Conservation (phyloP, 2,113 vertebrate genomes). For the Heptranchias perlo region DNA sequence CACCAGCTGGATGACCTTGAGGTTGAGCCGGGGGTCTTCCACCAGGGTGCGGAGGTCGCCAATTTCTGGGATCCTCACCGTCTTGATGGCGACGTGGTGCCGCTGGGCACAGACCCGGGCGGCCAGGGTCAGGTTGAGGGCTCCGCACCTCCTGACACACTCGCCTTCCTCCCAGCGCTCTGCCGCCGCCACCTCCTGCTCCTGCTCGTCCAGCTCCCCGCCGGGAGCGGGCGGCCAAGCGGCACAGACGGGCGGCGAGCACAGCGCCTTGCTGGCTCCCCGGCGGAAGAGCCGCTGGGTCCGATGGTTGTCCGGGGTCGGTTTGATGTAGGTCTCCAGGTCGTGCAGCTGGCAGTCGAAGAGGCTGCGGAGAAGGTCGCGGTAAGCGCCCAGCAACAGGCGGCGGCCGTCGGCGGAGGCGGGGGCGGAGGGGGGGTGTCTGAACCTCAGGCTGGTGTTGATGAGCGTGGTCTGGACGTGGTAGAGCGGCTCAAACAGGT, state of each 20-base stretch:
- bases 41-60: slow-evolving; percentile 81
- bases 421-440: slow-evolving; percentile 42
- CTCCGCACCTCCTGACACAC: slow-evolving; percentile 79
- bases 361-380: slow-evolving; percentile 84
- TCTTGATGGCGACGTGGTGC: slow-evolving; percentile 86
- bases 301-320: slow-evolving; percentile 80
- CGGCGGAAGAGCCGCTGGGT: slow-evolving; percentile 86
- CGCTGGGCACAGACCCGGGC: slow-evolving; percentile 77
- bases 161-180: slow-evolving; percentile 84
- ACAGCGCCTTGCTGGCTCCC: slow-evolving; percentile 84
- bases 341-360: slow-evolving; percentile 90
- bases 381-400: slow-evolving; percentile 84
- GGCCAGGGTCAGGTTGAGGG: slow-evolving; percentile 81
- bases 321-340: slow-evolving; percentile 91
- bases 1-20: slow-evolving; percentile 93
- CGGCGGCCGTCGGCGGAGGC: slow-evolving; percentile 60
- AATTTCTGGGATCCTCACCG: slow-evolving; percentile 83
- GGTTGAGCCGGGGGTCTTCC: slow-evolving; percentile 85
- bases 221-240: slow-evolving; percentile 51
- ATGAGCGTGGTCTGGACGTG: slow-evolving; percentile 87
- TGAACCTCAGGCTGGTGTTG: slow-evolving; percentile 63
- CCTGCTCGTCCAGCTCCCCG: not conserved
- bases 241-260: slow-evolving; percentile 80
- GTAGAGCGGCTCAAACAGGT: slow-evolving; percentile 95
- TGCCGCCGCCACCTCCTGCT: no score